Conservation (phyloP, 23 tunicate genomes). For the Botrylloides violaceus region DNA sequence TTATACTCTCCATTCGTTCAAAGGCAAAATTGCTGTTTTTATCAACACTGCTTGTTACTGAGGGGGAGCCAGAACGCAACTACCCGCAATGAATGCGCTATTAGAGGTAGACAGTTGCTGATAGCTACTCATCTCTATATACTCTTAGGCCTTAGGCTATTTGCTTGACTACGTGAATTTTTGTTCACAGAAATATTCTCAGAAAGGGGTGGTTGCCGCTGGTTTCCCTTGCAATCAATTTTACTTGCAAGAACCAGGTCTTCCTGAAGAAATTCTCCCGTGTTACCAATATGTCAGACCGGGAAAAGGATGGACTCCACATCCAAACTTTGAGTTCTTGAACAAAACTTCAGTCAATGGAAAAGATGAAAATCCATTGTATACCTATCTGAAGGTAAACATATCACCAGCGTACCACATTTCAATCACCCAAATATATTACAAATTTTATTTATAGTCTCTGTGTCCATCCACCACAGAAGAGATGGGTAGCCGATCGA, state of each 20-base stretch:
- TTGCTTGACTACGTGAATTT: too few relatives aligned
- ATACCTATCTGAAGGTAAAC: conserved; percentile 32
- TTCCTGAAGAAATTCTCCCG: conserved; percentile 15
- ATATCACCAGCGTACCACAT: too few relatives aligned
- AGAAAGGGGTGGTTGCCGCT: not conserved
- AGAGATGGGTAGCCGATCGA: conserved; percentile 4
- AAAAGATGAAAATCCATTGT: conserved; percentile 15
- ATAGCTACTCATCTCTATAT: too few relatives aligned
- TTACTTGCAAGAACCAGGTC: conserved; percentile 34
- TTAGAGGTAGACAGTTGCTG: too few relatives aligned
- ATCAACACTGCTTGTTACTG: conserved; percentile 54
- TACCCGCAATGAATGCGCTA: conserved; percentile 43
- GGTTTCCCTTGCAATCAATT: conserved; percentile 45
- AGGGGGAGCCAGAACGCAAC: conserved; percentile 28
- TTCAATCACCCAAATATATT: too few relatives aligned
- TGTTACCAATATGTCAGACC: conserved; percentile 43
- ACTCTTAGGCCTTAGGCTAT: too few relatives aligned
- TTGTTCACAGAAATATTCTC: conserved; percentile 4
- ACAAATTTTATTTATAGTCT: conserved; percentile 1
- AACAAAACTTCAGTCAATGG: conserved; percentile 46
- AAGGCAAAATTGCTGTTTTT: conserved; percentile 26
- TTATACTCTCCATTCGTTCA: not conserved
- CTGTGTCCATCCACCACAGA: conserved; percentile 28
- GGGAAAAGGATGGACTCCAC: conserved; percentile 41
- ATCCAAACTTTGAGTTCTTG: conserved; percentile 22